These are phyloP conservation scores for Polypedilum pembai DNA, from an alignment of 1,140 invertebrate species.

Conservation along the genomic window DNA sequence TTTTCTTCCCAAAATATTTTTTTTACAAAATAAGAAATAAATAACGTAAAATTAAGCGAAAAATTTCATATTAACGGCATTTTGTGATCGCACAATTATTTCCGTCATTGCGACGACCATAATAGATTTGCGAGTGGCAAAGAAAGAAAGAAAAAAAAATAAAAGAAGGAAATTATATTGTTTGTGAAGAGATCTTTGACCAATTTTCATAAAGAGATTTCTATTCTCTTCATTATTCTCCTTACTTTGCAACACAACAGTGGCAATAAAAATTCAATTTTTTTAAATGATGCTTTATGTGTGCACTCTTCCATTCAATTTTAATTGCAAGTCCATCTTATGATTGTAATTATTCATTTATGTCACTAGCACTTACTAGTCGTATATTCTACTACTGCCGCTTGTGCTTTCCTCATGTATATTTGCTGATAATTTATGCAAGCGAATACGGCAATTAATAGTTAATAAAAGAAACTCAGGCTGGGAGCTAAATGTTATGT, in stretches of 20 bases:
- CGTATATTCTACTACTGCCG: no score
- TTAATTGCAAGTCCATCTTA: constrained; percentile 5
- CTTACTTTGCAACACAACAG: background rate
- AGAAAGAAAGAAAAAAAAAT: no score
- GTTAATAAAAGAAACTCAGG: constrained; percentile 1
- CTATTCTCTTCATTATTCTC: background rate
- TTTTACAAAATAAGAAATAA: background rate
- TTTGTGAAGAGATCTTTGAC: background rate
- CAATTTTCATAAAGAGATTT: background rate
- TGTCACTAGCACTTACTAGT: constrained; percentile 4
- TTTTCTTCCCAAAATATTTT: no score
- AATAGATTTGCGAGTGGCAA: no score
- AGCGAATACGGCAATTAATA: constrained; percentile 18
- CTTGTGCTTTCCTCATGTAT: background rate
- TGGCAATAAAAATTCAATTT: constrained; percentile 4
- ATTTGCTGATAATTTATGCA: constrained; percentile 12
- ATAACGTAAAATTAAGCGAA: background rate
- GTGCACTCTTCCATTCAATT: background rate
- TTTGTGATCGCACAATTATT: constrained; percentile 10
- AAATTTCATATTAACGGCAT: constrained; percentile 13
- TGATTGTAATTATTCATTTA: constrained; percentile 19
- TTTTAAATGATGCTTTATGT: background rate
- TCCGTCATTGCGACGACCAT: background rate
- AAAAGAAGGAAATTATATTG: background rate
- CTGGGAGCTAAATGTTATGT: constrained; percentile 16